A percentile compares a stretch with the other conserved stretches of the same genome.
These are phyloP conservation scores for Phalacrocorax carbo DNA, from an alignment of 2,113 vertebrate species.

Conservation along the genomic window DNA sequence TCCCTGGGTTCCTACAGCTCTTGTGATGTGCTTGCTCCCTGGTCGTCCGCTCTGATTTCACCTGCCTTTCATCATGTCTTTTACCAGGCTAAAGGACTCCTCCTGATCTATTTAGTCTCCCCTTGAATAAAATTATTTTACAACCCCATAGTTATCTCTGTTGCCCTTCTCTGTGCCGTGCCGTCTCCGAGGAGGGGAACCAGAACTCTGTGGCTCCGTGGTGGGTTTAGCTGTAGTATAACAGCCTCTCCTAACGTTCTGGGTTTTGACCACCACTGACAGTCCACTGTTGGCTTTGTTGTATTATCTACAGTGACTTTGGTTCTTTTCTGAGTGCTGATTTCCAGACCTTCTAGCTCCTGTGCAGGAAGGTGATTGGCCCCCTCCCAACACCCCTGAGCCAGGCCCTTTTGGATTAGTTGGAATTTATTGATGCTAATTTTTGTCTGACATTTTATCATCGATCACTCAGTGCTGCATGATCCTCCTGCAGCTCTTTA, in stretches of 20 bases:
- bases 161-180: neutral
- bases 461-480: neutral
- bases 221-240: neutral
- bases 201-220: fast-evolving
- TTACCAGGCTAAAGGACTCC: neutral
- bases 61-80: neutral
- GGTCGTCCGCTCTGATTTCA: neutral
- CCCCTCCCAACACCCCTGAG: no score
- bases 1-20: neutral
- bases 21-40: neutral
- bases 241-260: neutral
- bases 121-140: neutral
- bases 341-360: neutral
- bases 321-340: neutral
- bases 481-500: neutral
- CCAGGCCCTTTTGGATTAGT: neutral
- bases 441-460: neutral
- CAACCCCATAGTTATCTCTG: neutral
- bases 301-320: neutral
- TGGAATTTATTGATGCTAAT: constrained; percentile 43
- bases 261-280: neutral
- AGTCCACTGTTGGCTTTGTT: neutral
- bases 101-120: neutral
- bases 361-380: neutral
- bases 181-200: neutral